A percentile compares a stretch with the other conserved stretches of the same genome.
Conservation (phyloP, 2,888 invertebrate genomes). For the Acleris laterana region DNA sequence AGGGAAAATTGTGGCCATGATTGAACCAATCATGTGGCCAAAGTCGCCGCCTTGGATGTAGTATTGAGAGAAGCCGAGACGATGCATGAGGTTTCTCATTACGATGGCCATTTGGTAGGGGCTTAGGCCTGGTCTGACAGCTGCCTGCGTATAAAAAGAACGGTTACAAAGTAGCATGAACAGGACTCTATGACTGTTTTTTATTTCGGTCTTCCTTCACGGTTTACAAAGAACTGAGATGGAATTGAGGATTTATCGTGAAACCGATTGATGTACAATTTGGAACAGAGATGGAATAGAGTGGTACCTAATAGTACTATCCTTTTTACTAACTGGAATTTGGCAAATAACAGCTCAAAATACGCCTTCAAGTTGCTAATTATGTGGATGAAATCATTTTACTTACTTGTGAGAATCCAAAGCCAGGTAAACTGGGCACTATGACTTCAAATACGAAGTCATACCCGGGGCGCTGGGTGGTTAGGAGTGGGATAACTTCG, state of each 20-base stretch:
- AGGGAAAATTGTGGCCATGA: slow-evolving; percentile 87
- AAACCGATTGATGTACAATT: too few species aligned
- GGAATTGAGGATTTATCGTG: too few species aligned
- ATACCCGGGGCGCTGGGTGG: slow-evolving; percentile 72
- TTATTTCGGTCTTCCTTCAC: too few species aligned
- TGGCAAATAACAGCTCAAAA: too few species aligned
- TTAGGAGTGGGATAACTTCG: slow-evolving; percentile 87
- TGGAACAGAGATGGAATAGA: too few species aligned
- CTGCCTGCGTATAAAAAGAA: slow-evolving; percentile 60
- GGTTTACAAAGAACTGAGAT: too few species aligned
- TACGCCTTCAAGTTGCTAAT: too few species aligned
- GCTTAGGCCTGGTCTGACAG: slow-evolving; percentile 85
- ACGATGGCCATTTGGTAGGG: slow-evolving; percentile 84
- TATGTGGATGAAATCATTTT: not conserved
- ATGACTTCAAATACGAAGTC: slow-evolving; percentile 87
- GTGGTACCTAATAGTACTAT: too few species aligned
- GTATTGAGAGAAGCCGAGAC: slow-evolving; percentile 86
- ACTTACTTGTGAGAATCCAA: slow-evolving; percentile 71
- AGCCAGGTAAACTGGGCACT: slow-evolving; percentile 84
- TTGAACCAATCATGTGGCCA: slow-evolving; percentile 86
- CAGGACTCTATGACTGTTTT: too few species aligned
- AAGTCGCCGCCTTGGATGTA: slow-evolving; percentile 91
- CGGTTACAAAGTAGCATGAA: too few species aligned
- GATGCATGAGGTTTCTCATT: slow-evolving; percentile 89
- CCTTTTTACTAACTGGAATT: too few species aligned